Percentiles rank a stretch among this genome's conserved stretches.
Evolutionary conservation across 2,797 vertebrate species (phyloP).

Genomic region (Apogon talboti): DNA sequence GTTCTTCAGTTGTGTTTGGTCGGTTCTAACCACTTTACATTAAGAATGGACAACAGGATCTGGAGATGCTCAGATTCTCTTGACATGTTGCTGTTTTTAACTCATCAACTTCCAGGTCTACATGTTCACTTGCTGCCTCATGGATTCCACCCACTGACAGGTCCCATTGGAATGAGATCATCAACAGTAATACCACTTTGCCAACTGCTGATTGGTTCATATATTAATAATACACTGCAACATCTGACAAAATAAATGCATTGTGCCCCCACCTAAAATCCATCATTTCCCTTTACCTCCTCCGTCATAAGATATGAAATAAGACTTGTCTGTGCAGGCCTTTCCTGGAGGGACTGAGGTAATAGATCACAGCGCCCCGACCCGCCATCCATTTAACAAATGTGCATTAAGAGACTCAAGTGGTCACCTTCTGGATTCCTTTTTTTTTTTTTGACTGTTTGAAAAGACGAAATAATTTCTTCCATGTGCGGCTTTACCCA

Average conservation of each 20-base stretch:
- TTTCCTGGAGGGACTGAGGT: constrained; percentile 33
- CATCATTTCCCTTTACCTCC: not conserved
- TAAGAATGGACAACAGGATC: too few relatives aligned
- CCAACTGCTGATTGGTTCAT: too few relatives aligned
- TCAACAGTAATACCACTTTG: too few relatives aligned
- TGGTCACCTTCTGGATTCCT: constrained; percentile 35
- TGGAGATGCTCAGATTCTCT: too few relatives aligned
- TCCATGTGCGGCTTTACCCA: constrained; percentile 35
- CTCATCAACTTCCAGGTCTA: too few relatives aligned
- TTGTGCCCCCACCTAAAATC: not conserved
- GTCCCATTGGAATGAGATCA: too few relatives aligned
- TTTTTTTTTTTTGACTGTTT: constrained; percentile 28
- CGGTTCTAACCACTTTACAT: too few relatives aligned
- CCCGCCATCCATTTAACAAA: constrained; percentile 55
- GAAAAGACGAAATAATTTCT: constrained; percentile 55
- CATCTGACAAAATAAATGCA: not conserved
- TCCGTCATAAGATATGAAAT: constrained; percentile 7
- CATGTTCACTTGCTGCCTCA: too few relatives aligned
- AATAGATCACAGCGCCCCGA: constrained; percentile 62
- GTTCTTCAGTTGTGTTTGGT: too few relatives aligned
- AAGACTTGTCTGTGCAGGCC: constrained; percentile 23
- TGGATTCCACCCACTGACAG: too few relatives aligned
- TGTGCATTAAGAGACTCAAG: constrained; percentile 44
- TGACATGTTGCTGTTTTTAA: too few relatives aligned
- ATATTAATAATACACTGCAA: not conserved